Evolutionary conservation across 1,140 invertebrate species (phyloP), one percentile per base, ranked within the genome.

Genomic region (Drosophila athabasca): DNA sequence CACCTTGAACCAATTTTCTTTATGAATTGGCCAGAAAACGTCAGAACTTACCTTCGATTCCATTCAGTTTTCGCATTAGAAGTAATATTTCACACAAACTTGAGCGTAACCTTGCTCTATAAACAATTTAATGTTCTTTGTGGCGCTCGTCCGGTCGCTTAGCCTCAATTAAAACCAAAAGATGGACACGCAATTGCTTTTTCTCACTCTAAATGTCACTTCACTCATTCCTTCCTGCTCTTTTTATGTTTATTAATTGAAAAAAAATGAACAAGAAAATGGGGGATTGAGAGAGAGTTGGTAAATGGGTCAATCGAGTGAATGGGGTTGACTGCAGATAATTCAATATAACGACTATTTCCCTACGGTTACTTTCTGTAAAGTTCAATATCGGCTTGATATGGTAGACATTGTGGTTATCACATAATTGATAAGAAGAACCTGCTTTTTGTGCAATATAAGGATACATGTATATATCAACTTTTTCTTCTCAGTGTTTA

Each of bases 61-160:
- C 15, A 22, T 46, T 58, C 19, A 46, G 31, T 68, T 54, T 67
- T 78, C 13, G 22, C 58, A 73, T 77, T 59, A 62, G 46, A 55
- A 46, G 13, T 64, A 24, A 82, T 74, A 69, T 51, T 65, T 81
- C 60, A 69, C 45, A 50, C 6, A 77, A 69, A 68, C 51, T 29
- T 71, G 53, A 64, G 46, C 54, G 35, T 59, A 81, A 62, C 81
- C 81, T 85, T 87, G 82, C 62, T 64, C 77, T 52, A 85, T 70
- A 70, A 85, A 81, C 68, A 67, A 75, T 87, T 81, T 85, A 67
- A 81, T 85, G 64, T 64, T 65, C 35, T 73, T 76, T 74, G 45
- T 62, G 64, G 45, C 41, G 52, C 52, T 67, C 26, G 29, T 49
- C 52, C 49, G 49, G 48, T 65, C 58, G 64, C 68, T 78, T 85